These are phyloP conservation scores for Connochaetes taurinus DNA, from an alignment of 2,113 vertebrate species.

Conservation along the genomic window DNA sequence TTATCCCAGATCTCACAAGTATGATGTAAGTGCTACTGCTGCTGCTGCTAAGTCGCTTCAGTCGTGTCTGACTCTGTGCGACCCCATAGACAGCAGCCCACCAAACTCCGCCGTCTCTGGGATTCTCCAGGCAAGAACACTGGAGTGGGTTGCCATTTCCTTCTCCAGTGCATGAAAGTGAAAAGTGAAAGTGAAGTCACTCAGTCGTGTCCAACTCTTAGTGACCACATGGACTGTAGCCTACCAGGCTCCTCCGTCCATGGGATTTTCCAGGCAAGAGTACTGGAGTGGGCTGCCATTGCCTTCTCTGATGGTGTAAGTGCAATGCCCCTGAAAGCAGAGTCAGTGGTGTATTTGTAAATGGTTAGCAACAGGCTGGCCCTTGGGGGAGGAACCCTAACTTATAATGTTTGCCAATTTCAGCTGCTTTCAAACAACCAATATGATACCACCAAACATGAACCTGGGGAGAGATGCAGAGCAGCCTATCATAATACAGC, in stretches of 20 bases:
- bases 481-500: neutral
- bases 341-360: neutral
- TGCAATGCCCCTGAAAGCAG: neutral
- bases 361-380: neutral
- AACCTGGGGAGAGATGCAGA: neutral
- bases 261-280: neutral
- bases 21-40: neutral
- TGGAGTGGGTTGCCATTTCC: neutral
- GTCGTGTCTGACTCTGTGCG: fast-evolving
- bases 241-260: fast-evolving
- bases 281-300: neutral
- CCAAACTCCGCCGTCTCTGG: fast-evolving
- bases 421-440: neutral
- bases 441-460: neutral
- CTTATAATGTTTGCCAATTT: neutral
- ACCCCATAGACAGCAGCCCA: neutral
- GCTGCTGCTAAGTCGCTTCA: neutral
- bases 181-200: neutral
- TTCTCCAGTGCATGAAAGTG: neutral
- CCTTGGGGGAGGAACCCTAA: neutral
- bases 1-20: neutral
- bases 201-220: fast-evolving
- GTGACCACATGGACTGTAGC: neutral
- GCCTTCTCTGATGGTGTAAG: neutral
- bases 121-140: neutral